A percentile compares a stretch with the other conserved stretches of the same genome.
These are phyloP conservation scores for Drosophila busckii DNA, from an alignment of 1,140 invertebrate genomes.

Conservation along the genomic window DNA sequence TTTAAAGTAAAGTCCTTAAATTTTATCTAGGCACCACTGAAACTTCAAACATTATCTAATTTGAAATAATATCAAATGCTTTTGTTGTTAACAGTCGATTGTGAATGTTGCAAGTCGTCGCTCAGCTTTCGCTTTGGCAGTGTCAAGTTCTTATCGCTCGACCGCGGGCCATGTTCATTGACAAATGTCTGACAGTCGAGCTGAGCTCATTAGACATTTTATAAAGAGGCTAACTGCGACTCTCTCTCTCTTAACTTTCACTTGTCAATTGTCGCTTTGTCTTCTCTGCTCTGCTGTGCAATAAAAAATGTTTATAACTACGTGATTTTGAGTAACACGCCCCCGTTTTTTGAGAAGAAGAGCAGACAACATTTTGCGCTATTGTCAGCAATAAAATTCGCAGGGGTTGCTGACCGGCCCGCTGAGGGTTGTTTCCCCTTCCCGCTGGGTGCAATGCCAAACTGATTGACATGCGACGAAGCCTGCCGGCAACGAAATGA, in stretches of 20 bases:
- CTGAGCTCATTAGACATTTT: slow-evolving; percentile 66
- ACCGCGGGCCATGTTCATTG: slow-evolving; percentile 41
- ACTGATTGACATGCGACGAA: slow-evolving; percentile 60
- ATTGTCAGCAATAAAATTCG: slow-evolving; percentile 64
- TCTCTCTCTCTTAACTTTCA: slow-evolving; percentile 14
- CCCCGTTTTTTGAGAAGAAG: too few species aligned
- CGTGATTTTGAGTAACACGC: slow-evolving; percentile 66
- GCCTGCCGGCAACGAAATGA: slow-evolving; percentile 40
- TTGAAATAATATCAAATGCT: slow-evolving; percentile 15
- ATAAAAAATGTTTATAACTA: slow-evolving; percentile 67
- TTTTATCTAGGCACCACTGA: too few species aligned
- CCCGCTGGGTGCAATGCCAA: background rate
- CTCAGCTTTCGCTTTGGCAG: too few species aligned
- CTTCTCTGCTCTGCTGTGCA: slow-evolving; percentile 38
- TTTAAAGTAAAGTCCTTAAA: too few species aligned
- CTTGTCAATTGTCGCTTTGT: slow-evolving; percentile 51
- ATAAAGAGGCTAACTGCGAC: slow-evolving; percentile 9
- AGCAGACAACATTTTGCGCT: slow-evolving; percentile 40
- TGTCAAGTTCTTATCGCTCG: slow-evolving; percentile 32
- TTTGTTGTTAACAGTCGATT: slow-evolving; percentile 12
- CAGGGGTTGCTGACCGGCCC: slow-evolving; percentile 43
- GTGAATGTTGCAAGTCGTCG: too few species aligned
- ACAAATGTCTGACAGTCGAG: slow-evolving; percentile 62
- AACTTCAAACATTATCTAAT: slow-evolving; percentile 5
- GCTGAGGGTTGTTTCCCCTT: slow-evolving; percentile 15